Percentiles rank a stretch among this genome's conserved stretches.
Evolutionary conservation across 2,797 vertebrate genomes (phyloP).

Genomic region (Gallinago solitaria): DNA sequence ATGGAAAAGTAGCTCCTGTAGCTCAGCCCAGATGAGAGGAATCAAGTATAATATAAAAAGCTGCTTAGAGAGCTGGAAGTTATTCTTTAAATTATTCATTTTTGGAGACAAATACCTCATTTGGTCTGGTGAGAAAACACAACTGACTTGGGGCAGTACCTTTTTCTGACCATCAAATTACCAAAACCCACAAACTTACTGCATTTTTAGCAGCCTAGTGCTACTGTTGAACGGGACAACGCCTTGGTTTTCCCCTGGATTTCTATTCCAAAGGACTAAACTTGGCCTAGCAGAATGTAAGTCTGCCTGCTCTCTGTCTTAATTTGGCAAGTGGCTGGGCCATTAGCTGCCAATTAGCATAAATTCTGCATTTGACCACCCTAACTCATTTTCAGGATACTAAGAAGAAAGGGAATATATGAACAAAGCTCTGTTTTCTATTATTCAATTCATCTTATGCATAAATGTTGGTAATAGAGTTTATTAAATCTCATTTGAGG

Average conservation of each 20-base stretch:
- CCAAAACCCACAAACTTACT: not conserved
- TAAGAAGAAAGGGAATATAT: not conserved
- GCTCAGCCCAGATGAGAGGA: not conserved
- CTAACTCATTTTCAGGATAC: not conserved
- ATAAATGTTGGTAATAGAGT: not conserved
- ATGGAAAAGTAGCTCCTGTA: not conserved
- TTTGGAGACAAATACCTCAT: not conserved
- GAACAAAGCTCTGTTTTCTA: not conserved
- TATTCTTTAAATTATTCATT: not conserved
- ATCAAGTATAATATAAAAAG: not conserved
- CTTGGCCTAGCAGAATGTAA: accelerated
- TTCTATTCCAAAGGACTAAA: not conserved
- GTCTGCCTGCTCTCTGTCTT: not conserved
- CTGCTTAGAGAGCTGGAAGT: not conserved
- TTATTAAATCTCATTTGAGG: not conserved
- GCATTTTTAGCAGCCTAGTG: no score
- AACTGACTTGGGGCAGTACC: not conserved
- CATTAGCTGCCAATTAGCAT: not conserved
- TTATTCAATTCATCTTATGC: not conserved
- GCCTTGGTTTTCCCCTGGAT: not conserved
- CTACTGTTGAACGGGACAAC: accelerated
- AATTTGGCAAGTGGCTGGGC: not conserved
- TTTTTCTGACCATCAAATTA: not conserved
- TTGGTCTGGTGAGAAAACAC: not conserved
- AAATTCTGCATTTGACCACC: not conserved